Evolutionary conservation across 2,113 vertebrate genomes (phyloP).

Genomic region (Phaetusa simplex): DNA sequence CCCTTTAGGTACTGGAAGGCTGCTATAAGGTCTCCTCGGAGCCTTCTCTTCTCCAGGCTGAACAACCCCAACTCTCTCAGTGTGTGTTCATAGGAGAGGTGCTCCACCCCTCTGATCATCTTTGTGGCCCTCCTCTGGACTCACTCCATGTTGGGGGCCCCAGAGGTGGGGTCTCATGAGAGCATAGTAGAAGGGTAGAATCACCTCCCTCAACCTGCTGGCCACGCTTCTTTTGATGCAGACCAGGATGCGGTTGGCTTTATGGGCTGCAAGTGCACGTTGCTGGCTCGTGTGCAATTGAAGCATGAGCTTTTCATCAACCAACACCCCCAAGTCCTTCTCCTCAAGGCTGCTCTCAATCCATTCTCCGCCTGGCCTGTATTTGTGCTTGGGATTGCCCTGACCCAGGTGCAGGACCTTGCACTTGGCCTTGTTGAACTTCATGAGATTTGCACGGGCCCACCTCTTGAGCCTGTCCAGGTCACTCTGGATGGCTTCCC

Average conservation of each 20-base stretch:
- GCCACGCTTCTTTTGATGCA: background rate
- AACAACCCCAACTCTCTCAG: background rate
- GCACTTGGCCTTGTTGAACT: background rate
- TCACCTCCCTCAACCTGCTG: background rate
- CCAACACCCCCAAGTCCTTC: background rate
- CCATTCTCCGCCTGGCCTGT: background rate
- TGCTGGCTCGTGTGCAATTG: background rate
- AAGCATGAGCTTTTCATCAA: background rate
- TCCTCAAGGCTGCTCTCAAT: background rate
- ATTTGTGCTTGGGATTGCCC: background rate
- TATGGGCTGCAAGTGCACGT: background rate
- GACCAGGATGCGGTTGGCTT: background rate
- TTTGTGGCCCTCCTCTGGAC: background rate
- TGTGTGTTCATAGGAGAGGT: background rate
- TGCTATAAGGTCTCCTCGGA: background rate
- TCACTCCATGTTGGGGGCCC: background rate
- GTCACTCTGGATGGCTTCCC: background rate
- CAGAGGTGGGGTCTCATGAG: background rate
- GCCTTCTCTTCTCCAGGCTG: background rate
- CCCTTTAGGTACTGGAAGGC: background rate
- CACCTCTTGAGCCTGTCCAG: background rate
- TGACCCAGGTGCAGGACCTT: background rate
- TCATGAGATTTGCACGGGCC: background rate
- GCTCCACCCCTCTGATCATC: background rate
- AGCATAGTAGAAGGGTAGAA: background rate